phyloP scores from a whole-genome alignment of 1,140 invertebrate genomes.

The Lepidotrigona ventralis region DNA sequence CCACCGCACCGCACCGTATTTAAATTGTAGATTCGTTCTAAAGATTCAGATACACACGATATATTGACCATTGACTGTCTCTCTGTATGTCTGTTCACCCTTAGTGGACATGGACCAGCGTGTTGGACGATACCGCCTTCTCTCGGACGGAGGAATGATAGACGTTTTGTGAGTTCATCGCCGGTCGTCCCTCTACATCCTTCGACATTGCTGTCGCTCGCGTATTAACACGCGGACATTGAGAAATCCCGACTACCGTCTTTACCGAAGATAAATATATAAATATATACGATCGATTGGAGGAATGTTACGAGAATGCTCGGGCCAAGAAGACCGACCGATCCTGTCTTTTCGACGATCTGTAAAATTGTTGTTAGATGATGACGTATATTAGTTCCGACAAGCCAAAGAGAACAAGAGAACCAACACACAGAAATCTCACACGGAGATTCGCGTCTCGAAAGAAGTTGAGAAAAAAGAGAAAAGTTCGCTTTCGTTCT shows the following conservation, averaged over 20 bases:
- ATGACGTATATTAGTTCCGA: background rate
- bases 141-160: constrained; percentile 81
- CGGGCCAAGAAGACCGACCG: no score
- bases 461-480: no score
- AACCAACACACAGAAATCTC: background rate
- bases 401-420: background rate
- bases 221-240: constrained; percentile 6
- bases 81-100: constrained; percentile 76
- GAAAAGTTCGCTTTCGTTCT: background rate
- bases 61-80: constrained; percentile 70
- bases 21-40: constrained; percentile 30
- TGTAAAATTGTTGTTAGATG: background rate
- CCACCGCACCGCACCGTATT: constrained; percentile 4
- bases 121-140: constrained; percentile 81
- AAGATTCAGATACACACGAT: constrained; percentile 5
- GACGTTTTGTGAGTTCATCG: constrained; percentile 79
- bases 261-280: constrained; percentile 1
- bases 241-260: background rate
- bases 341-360: background rate
- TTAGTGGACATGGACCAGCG: constrained; percentile 81
- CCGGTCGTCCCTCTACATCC: constrained; percentile 70
- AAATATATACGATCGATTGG: background rate
- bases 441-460: background rate
- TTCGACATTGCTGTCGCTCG: constrained; percentile 65
- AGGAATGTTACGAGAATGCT: background rate